Conservation (phyloP, 2,113 vertebrate species). For the Actenoides lindsayi region DNA sequence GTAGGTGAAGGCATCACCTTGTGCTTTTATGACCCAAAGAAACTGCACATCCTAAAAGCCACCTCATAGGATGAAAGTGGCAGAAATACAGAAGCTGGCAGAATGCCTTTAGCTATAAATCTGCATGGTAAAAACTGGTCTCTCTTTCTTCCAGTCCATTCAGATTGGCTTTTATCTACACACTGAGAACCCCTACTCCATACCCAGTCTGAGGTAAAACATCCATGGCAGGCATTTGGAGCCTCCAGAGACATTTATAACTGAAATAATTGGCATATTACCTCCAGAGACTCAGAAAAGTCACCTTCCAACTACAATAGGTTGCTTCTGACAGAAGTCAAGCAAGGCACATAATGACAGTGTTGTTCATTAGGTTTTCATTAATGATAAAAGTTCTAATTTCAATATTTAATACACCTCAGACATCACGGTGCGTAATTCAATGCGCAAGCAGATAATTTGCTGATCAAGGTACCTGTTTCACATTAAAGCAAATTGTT, state of each 20-base stretch:
- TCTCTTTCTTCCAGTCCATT: background rate
- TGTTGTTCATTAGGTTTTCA: slow-evolving; percentile 42
- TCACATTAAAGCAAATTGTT: slow-evolving; percentile 12
- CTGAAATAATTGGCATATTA: slow-evolving; percentile 22
- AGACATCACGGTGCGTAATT: slow-evolving; percentile 44
- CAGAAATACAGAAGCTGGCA: background rate
- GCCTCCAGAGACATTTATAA: background rate
- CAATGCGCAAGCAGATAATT: slow-evolving; percentile 46
- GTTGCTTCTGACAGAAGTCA: background rate
- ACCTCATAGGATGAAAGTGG: slow-evolving; percentile 18
- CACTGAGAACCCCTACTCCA: background rate
- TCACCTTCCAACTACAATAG: slow-evolving; percentile 49
- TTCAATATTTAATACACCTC: slow-evolving; percentile 41
- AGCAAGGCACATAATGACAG: background rate
- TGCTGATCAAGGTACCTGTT: slow-evolving; percentile 41
- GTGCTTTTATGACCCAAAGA: slow-evolving; percentile 16
- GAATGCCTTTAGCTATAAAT: slow-evolving; percentile 33
- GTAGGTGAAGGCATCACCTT: background rate
- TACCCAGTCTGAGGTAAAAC: background rate
- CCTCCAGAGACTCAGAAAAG: slow-evolving; percentile 8
- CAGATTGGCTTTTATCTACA: background rate
- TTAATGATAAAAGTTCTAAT: slow-evolving; percentile 8
- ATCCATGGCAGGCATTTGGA: background rate
- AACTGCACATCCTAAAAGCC: background rate
- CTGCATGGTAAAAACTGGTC: background rate